A percentile compares a stretch with the other conserved stretches of the same genome.
Evolutionary conservation across 2,797 vertebrate species (phyloP).

Genomic region (Pogoniulus pusillus): DNA sequence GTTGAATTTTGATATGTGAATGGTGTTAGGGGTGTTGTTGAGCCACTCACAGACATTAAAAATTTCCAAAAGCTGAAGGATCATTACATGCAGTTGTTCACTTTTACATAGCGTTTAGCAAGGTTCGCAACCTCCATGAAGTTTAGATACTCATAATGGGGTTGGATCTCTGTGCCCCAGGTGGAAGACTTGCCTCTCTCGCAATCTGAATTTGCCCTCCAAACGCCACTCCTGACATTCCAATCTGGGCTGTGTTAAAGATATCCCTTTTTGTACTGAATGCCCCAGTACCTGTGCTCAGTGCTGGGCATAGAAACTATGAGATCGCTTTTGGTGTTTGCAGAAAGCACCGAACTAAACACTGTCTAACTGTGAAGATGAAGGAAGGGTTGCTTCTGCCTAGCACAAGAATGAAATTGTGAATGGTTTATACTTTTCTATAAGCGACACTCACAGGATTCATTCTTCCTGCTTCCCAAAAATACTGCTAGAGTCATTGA

Average conservation of each 20-base stretch:
- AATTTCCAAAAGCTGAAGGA: not conserved
- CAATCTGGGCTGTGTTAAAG: not conserved
- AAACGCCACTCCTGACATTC: not conserved
- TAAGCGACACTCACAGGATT: not conserved
- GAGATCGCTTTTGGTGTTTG: not conserved
- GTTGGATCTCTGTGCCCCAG: not conserved
- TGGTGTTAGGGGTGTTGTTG: not conserved
- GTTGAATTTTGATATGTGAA: not conserved
- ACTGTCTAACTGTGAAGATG: slow-evolving; percentile 17
- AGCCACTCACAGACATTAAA: not conserved
- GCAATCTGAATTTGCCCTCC: not conserved
- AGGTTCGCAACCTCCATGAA: not conserved
- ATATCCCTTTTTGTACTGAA: not conserved
- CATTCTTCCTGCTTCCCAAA: not conserved
- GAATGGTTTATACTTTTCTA: not conserved
- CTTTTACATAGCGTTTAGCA: not conserved
- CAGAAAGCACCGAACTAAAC: slow-evolving; percentile 44
- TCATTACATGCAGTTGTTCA: not conserved
- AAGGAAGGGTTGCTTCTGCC: slow-evolving; percentile 36
- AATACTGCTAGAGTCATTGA: not conserved
- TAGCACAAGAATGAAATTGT: slow-evolving; percentile 18
- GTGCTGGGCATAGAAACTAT: not conserved
- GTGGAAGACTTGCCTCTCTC: not conserved
- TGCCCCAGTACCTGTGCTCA: not conserved
- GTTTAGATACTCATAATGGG: not conserved